Evolutionary conservation across 2,888 invertebrate genomes (phyloP).

Genomic region (Smittia aterrima): DNA sequence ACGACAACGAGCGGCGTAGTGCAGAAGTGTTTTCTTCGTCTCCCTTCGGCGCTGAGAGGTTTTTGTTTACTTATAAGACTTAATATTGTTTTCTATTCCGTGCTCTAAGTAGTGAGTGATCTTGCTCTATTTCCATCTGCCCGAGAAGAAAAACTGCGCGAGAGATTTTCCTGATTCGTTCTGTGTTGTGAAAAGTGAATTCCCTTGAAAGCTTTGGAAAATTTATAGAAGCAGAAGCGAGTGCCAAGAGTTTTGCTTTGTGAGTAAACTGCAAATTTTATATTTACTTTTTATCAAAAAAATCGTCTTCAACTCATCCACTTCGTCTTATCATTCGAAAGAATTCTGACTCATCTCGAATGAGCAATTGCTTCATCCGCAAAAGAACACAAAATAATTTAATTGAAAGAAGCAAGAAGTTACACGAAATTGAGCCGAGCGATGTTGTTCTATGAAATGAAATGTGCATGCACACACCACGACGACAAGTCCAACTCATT

Average conservation of each 20-base stretch:
- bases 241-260: too few relatives aligned
- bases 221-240: too few relatives aligned
- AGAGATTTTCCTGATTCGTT: neutral
- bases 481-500: constrained; percentile 24
- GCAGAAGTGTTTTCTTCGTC: too few relatives aligned
- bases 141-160: neutral
- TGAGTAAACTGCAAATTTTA: too few relatives aligned
- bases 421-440: neutral
- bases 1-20: too few relatives aligned
- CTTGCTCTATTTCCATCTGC: neutral
- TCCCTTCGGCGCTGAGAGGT: too few relatives aligned
- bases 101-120: neutral
- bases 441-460: neutral
- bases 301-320: too few relatives aligned
- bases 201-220: neutral
- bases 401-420: neutral
- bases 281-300: too few relatives aligned
- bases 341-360: neutral
- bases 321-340: too few relatives aligned
- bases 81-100: neutral
- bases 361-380: neutral
- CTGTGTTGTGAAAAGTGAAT: neutral
- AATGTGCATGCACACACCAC: neutral
- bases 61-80: too few relatives aligned
- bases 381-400: neutral